Base-by-base conservation (phyloP, 2,888 invertebrate genomes). In the Eristalis arbustorum region DNA sequence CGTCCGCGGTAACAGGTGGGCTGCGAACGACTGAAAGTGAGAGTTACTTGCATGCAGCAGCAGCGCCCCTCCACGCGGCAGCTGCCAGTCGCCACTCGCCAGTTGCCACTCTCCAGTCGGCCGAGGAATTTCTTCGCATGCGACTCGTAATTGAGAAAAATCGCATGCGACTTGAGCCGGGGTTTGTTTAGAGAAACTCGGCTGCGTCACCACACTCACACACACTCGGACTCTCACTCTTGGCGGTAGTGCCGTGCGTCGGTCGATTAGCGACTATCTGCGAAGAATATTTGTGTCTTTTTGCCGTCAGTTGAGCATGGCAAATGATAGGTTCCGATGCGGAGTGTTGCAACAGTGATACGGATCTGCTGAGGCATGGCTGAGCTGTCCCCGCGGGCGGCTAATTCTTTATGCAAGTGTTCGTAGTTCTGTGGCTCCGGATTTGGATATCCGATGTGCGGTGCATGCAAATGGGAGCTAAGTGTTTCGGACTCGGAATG, bases 1-100 rank as follows among this genome's bases (percentile, higher is more conserved):
- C 82, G 76, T 64, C 63, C 18, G 75, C 63, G 42, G 63, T 68
- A 59, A 66, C 85, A 87, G 79, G 83, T 83, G 82, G 78, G 57
- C 66, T 72, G 72, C 49, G 49, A 49, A 57, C 59, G 64, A 59
- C 62, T 57, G 87, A 87, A 87, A 87, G 87, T 87, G 83, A 87
- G 87, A 87, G 87, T 87, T 75, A 71, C 75, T 49, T 49, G 49
- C 49, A 49, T n/a, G 49, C 49, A 18, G 1, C 8, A 63, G 57
- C 57, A 2, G 10, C 13, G 37, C 71, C 71, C 83, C 81, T 69
- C 66, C 62, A 49, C 49, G 18, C 42, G 42, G 6, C 42, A 3
- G 34, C 2, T 37, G 37, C 37, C n/a, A n/a, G 14, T 5, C 42
- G 42, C 67, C 71, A 78, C 76, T 69, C 66, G 40, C 67, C 71